A percentile compares a stretch with the other conserved stretches of the same genome.
phyloP scores from a whole-genome alignment of 2,888 invertebrate species.

The Troides aeacus region DNA sequence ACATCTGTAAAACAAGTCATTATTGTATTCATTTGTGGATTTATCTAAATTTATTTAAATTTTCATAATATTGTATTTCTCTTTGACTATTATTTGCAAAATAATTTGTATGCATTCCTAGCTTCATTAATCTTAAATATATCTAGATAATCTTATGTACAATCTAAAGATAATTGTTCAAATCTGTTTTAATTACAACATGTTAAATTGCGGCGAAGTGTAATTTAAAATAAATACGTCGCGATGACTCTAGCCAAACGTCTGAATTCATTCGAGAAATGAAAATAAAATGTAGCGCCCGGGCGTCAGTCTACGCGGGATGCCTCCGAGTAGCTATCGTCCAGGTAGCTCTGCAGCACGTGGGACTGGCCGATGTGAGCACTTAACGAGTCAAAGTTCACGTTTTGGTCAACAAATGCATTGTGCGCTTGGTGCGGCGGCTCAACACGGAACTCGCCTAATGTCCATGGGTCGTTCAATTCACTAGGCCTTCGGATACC shows the following conservation, averaged over 20 bases:
- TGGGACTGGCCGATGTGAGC: constrained; percentile 53
- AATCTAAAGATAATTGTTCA: constrained; percentile 71
- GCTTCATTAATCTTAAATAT: constrained; percentile 68
- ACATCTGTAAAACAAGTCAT: constrained; percentile 22
- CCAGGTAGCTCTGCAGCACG: constrained; percentile 58
- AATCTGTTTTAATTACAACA: constrained; percentile 54
- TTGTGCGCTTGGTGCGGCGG: constrained; percentile 64
- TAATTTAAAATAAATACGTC: background rate
- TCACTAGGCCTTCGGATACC: constrained; percentile 50
- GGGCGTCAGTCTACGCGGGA: constrained; percentile 69
- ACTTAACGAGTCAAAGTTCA: constrained; percentile 63
- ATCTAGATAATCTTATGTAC: constrained; percentile 76
- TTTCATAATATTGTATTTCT: constrained; percentile 50
- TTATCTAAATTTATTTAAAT: constrained; percentile 51
- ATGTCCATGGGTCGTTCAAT: constrained; percentile 63
- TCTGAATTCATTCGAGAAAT: constrained; percentile 19
- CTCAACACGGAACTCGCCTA: constrained; percentile 68
- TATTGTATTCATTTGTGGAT: constrained; percentile 33
- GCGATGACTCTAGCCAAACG: constrained; percentile 33
- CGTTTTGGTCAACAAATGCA: constrained; percentile 65
- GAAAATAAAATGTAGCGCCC: constrained; percentile 14
- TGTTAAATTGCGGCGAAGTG: constrained; percentile 36
- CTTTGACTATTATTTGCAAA: constrained; percentile 71
- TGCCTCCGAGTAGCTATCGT: constrained; percentile 63
- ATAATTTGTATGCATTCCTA: constrained; percentile 72